Base-by-base conservation (phyloP, 2,113 vertebrate species). In the Grantiella picta region DNA sequence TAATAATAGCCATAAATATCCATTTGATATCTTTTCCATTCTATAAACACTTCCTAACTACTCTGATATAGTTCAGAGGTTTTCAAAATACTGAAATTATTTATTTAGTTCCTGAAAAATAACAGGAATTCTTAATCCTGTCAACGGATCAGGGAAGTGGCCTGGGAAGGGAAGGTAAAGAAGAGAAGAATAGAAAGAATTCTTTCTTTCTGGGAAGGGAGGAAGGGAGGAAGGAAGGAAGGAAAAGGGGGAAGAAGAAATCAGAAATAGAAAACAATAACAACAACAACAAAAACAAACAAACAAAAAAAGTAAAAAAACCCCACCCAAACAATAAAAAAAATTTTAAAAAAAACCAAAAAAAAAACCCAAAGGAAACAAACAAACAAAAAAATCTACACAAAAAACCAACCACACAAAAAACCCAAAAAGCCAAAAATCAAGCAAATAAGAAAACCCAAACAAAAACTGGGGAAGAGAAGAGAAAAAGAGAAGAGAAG, bases 81-180 rank as follows among this genome's bases (percentile, higher is more conserved):
- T 97, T 96, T 82, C 68, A 96, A 94, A 95, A 93, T 83, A 76
- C 82, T 50, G 25, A 8, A 90, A 95, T 79, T 90, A 91, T 96
- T 97, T 95, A 86, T 97, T 96, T 96, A 96, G 52, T 94, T 97
- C 90, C 81, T 94, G 54, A 95, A 95, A 97, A 98, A 79, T 82
- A 96, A 94, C 85, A 94, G 70, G 54, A 96, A 93, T 96, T 90
- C 72, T 96, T 97, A 97, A 97, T 93, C 57, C 68, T 97, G 78
- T 96, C 93, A 86, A 80, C 13, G 82, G 83, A 96, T 94, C 83
- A 72, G 5, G 52, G 52, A 96, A 78, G 8, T 31, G 31, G 31
- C 79, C 69, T 53, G 20, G 11, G 11, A 7, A 5, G 5, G 2
- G 31, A 20, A 10, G 29, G 38, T 10, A 38, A 38, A 11, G 38